Conservation (phyloP, 2,113 vertebrate species). For the Stigmatopora argus region DNA sequence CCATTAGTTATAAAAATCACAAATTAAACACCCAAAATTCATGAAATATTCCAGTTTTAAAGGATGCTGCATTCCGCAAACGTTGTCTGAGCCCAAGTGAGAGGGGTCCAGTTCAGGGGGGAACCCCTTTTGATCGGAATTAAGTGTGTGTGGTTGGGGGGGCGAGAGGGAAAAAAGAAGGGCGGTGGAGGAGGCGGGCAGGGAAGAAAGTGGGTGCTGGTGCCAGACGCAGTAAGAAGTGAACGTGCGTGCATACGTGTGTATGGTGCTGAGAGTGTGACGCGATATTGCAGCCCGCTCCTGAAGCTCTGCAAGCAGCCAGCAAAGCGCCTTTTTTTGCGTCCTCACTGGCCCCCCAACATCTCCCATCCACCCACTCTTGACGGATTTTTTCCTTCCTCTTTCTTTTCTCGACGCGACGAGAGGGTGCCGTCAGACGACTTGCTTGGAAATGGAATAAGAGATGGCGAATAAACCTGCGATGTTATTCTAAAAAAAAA, state of each 20-base stretch:
- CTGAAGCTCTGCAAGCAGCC: slow-evolving; percentile 65
- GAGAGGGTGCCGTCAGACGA: slow-evolving; percentile 27
- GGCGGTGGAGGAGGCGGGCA: slow-evolving; percentile 37
- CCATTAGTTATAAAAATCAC: slow-evolving; percentile 10
- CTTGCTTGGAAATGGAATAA: slow-evolving; percentile 51
- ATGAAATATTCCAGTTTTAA: slow-evolving; percentile 44
- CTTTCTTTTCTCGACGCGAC: slow-evolving; percentile 12
- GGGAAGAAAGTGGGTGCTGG: slow-evolving; percentile 60
- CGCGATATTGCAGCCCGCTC: slow-evolving; percentile 77
- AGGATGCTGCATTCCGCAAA: slow-evolving; percentile 29
- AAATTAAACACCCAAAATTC: slow-evolving; percentile 24
- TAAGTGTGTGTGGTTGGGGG: slow-evolving; percentile 40
- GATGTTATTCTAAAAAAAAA: slow-evolving; percentile 40
- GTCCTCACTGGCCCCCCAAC: slow-evolving; percentile 68
- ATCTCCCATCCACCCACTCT: slow-evolving; percentile 75
- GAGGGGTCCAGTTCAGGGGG: slow-evolving; percentile 62
- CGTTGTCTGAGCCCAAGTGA: slow-evolving; percentile 42
- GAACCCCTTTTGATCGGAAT: slow-evolving; percentile 63
- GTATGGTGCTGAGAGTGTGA: slow-evolving; percentile 73
- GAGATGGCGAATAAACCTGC: slow-evolving; percentile 53
- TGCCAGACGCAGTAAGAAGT: slow-evolving; percentile 69
- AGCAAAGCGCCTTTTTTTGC: slow-evolving; percentile 66
- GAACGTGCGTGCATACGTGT: slow-evolving; percentile 66
- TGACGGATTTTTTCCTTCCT: slow-evolving; percentile 56
- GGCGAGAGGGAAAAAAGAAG: not conserved